Percentiles rank a stretch among this genome's conserved stretches.
These are phyloP conservation scores for Prietella phreatophila DNA, from an alignment of 2,113 vertebrate species.

Conservation along the genomic window DNA sequence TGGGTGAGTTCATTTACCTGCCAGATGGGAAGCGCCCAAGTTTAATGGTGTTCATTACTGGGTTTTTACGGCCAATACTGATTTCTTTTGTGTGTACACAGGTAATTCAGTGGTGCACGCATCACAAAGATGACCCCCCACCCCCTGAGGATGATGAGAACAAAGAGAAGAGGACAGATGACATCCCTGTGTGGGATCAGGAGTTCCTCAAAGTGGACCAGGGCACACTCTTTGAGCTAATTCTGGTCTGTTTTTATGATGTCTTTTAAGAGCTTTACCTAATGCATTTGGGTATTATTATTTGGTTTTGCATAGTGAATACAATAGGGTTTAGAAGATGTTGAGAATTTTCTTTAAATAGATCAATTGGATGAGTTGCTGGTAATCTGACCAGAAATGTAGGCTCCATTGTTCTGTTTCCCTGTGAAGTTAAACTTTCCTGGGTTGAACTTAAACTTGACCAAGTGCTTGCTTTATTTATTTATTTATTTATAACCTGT, in stretches of 20 bases:
- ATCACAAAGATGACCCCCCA: slow-evolving; percentile 99
- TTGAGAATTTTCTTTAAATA: background rate
- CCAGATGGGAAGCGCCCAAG: too few species aligned
- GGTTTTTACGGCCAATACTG: too few species aligned
- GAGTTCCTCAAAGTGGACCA: slow-evolving; percentile 99
- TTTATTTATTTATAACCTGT: background rate
- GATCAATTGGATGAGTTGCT: background rate
- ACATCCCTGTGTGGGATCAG: slow-evolving; percentile 99
- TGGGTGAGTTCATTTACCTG: too few species aligned
- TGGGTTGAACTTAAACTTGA: background rate
- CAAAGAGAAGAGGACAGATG: slow-evolving; percentile 98
- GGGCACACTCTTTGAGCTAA: slow-evolving; percentile 97
- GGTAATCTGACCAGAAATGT: background rate
- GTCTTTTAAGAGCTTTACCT: background rate
- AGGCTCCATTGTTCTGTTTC: background rate
- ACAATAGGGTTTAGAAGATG: background rate
- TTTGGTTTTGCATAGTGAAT: background rate
- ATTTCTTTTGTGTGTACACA: slow-evolving; percentile 52
- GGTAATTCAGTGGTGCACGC: slow-evolving; percentile 99
- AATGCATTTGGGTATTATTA: background rate
- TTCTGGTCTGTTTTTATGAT: slow-evolving; percentile 76
- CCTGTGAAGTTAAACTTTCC: background rate
- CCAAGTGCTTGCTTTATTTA: background rate
- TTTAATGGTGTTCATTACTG: too few species aligned
- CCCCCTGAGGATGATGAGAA: slow-evolving; percentile 98